Percentiles rank a stretch among this genome's conserved stretches.
Evolutionary conservation across 1,140 invertebrate species (phyloP).

Genomic region (Brachionus sp.): DNA sequence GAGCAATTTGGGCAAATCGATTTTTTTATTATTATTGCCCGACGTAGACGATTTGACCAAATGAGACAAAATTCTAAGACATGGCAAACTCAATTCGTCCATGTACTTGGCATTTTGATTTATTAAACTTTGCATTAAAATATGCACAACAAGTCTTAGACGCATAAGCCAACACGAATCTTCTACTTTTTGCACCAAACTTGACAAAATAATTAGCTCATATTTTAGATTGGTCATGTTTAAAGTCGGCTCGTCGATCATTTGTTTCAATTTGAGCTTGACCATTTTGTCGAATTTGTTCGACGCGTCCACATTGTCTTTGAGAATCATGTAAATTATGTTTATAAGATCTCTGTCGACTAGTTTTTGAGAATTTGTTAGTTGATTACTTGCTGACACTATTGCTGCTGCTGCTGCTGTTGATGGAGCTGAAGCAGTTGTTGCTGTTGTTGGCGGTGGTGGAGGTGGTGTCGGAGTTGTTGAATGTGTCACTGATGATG

Average conservation of each 20-base stretch:
- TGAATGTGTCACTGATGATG: neutral
- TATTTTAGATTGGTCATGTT: constrained; percentile 69
- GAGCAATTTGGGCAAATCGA: neutral
- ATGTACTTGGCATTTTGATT: constrained; percentile 71
- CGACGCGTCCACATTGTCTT: constrained; percentile 5
- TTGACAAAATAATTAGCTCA: constrained; percentile 81
- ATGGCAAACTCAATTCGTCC: constrained; percentile 74
- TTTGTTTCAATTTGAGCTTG: neutral
- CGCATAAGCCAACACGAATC: constrained; percentile 92
- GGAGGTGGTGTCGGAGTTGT: neutral
- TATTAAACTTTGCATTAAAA: constrained; percentile 70
- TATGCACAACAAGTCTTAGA: constrained; percentile 70
- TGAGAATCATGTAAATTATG: neutral
- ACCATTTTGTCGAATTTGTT: constrained; percentile 5
- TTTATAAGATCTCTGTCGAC: constrained; percentile 26
- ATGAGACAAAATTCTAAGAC: constrained; percentile 75
- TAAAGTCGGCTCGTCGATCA: neutral
- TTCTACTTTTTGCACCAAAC: constrained; percentile 76
- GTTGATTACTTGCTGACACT: neutral
- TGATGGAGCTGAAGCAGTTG: neutral
- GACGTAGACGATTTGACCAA: constrained; percentile 68
- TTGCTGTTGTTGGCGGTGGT: neutral
- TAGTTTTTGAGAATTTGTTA: neutral
- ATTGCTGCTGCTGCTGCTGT: neutral
- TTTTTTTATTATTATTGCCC: neutral